Evolutionary conservation across 2,113 vertebrate genomes (phyloP), one percentile per base, ranked within the genome.

Genomic region (Phrynosoma blainvillii): DNA sequence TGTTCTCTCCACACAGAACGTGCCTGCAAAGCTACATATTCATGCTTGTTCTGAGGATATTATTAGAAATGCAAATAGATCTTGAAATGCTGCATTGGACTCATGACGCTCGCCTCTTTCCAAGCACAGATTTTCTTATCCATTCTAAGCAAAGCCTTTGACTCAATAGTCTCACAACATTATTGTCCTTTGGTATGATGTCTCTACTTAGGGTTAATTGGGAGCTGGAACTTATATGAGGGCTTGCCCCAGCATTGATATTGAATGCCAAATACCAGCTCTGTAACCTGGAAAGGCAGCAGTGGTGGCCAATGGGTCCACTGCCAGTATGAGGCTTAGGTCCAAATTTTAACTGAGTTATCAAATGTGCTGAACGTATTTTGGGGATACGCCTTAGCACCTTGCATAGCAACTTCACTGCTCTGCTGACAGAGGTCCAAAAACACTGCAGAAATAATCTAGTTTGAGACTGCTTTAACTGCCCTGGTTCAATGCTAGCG

Each of bases 121-220:
- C 5, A 1, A 16, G 0, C 30, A 25, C 1, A 0, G 6, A 84
- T 1, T 32, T 52, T n/a, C 54, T 81, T 42, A 16, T 32, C 71
- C 25, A 47, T 87, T 47, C 75, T 84, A 68, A 92, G 79, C 74
- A 10, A 0, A 65, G 87, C 27, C 59, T 4, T 3, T 14, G 87
- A 68, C 86, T 54, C 0, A 47, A 54, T 9, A 75, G 71, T 74
- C 85, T 12, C 89, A 87, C 79, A 74, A 87, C 82, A 74, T 16
- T 18, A 32, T 59, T 59, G 2, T 25, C 54, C 4, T 77, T 88
- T 87, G 79, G 14, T 20, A 71, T 71, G 25, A 66, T 56, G 56
- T 74, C 42, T 16, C 30, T 89, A 82, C 68, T 40, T 1, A 78
- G 79, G 89, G 83, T 91, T 93, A 92, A 77, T 75, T 89, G 79